A percentile compares a stretch with the other conserved stretches of the same genome.
Evolutionary conservation across 2,797 vertebrate genomes (phyloP).

Genomic region (Myotis daubentonii): DNA sequence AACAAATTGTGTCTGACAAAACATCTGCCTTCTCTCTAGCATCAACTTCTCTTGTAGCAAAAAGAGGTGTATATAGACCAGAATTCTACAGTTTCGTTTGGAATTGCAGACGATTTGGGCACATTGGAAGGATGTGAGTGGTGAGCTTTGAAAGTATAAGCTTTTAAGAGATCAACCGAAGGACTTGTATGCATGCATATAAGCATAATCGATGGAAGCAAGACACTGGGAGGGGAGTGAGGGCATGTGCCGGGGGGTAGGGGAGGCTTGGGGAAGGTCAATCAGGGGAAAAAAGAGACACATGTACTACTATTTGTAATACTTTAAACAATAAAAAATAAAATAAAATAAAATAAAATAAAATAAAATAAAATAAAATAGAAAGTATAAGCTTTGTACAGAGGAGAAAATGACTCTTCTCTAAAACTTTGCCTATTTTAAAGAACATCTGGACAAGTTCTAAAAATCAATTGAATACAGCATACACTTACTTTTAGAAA

Average conservation of each 20-base stretch:
- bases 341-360: too few species aligned
- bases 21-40: constrained; percentile 36
- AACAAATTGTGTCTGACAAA: constrained; percentile 43
- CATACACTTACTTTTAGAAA: constrained; percentile 18
- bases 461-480: constrained; percentile 27
- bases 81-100: constrained; percentile 52
- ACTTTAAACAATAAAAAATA: too few species aligned
- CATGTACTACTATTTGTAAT: too few species aligned
- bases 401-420: not conserved
- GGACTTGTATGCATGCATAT: too few species aligned
- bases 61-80: constrained; percentile 40
- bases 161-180: too few species aligned
- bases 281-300: too few species aligned
- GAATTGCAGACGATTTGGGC: not conserved
- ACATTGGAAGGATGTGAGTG: constrained; percentile 4
- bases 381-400: not conserved
- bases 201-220: too few species aligned
- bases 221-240: too few species aligned
- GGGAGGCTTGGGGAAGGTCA: too few species aligned
- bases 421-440: not conserved
- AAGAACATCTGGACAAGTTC: not conserved
- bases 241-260: too few species aligned
- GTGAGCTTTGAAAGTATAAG: not conserved
- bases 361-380: too few species aligned
- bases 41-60: constrained; percentile 50